These are phyloP conservation scores for Macheiramphus alcinus DNA, from an alignment of 2,113 vertebrate genomes.

Conservation along the genomic window DNA sequence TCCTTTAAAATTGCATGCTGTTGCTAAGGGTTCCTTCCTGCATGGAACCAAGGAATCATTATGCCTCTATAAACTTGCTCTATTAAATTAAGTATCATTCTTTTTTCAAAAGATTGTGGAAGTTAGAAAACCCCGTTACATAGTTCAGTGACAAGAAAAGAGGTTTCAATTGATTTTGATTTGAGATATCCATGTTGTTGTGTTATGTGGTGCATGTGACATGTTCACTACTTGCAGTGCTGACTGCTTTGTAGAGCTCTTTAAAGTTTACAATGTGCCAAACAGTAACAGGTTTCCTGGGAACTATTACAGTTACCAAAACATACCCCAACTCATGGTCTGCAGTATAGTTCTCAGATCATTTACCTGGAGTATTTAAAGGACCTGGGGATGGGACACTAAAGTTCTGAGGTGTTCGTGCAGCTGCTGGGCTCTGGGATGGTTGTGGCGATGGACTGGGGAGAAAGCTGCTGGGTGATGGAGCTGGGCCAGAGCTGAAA, in stretches of 20 bases:
- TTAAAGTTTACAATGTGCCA: not conserved
- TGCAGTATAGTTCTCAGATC: not conserved
- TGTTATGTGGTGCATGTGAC: not conserved
- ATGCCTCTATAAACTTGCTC: not conserved
- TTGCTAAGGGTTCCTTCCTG: not conserved
- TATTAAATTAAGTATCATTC: not conserved
- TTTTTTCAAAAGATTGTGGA: not conserved
- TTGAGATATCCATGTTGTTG: not conserved
- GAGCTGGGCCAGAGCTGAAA: conserved; percentile 90
- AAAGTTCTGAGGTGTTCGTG: conserved; percentile 92
- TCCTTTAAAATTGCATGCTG: not conserved
- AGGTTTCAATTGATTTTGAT: not conserved
- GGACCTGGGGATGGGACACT: conserved; percentile 93
- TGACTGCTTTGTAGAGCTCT: not conserved
- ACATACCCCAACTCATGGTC: not conserved
- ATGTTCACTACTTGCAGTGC: not conserved
- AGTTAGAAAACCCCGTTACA: not conserved
- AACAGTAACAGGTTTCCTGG: not conserved
- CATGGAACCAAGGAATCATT: not conserved
- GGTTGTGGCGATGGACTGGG: conserved; percentile 96
- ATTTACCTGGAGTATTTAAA: conserved; percentile 93
- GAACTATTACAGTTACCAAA: not conserved
- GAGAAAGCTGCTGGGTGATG: conserved; percentile 93
- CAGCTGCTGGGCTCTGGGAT: conserved; percentile 89
- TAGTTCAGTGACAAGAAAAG: not conserved